Conservation (phyloP, 2,888 invertebrate genomes). For the Sepioteuthis lessoniana region DNA sequence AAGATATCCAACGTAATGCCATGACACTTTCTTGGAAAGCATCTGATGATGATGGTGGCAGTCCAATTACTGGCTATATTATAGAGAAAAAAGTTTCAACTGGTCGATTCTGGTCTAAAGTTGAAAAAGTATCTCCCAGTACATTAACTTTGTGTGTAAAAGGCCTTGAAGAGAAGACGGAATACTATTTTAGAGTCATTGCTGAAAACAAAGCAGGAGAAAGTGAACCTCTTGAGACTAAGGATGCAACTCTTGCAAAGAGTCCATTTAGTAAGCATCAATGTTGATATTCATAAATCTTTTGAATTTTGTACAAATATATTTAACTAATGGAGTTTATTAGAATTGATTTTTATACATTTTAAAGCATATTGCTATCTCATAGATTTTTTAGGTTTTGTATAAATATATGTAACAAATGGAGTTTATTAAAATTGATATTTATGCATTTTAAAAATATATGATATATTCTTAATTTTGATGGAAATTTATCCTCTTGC, state of each 20-base stretch:
- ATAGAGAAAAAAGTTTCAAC: slow-evolving; percentile 71
- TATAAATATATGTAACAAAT: no score
- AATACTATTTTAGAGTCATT: slow-evolving; percentile 89
- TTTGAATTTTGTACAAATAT: no score
- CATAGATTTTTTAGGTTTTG: no score
- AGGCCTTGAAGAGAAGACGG: slow-evolving; percentile 93
- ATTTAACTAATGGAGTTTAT: no score
- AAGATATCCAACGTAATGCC: slow-evolving; percentile 65
- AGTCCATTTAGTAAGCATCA: slow-evolving; percentile 68
- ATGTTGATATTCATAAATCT: no score
- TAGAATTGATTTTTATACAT: no score
- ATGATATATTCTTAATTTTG: no score
- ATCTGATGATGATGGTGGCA: slow-evolving; percentile 75
- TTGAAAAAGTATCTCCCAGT: slow-evolving; percentile 57
- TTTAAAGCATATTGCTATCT: no score
- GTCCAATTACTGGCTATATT: slow-evolving; percentile 71
- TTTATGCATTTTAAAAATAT: no score
- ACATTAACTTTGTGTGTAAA: slow-evolving; percentile 56
- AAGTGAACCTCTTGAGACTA: slow-evolving; percentile 90
- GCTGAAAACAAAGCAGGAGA: slow-evolving; percentile 94
- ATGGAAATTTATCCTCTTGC: no score
- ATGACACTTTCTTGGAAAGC: slow-evolving; percentile 75
- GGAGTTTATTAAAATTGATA: no score
- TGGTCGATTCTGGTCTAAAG: slow-evolving; percentile 67
- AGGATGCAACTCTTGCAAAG: slow-evolving; percentile 63